Evolutionary conservation across 2,888 invertebrate species (phyloP), one percentile per base, ranked within the genome.

Genomic region (Heterodera filipjevi): DNA sequence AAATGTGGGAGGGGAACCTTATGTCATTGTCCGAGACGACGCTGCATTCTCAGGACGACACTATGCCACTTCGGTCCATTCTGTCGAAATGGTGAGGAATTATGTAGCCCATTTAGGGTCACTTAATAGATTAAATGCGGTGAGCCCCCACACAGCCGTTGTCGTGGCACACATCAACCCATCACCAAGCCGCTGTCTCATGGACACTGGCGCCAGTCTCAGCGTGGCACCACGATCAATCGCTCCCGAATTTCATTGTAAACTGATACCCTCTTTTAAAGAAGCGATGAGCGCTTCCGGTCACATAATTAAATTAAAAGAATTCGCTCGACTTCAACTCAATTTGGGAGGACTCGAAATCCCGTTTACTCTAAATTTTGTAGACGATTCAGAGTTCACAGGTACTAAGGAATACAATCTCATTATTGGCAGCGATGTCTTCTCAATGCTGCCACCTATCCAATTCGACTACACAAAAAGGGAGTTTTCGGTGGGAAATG

Each of bases 161-260:
- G 33, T 71, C 5, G 1, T 33, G 30, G 71, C 71, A 1, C 30
- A 30, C 46, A 71, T 71, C 30, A 71, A 71, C 30, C 3, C 14
- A 3, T 5, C 35, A 0, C 71, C 33, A 0, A 35, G 19, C 1
- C 30, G 35, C 3, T 32, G 33, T 16, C 59, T 76, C 1, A 49
- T 76, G 12, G 76, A 76, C 76, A 66, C 76, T 10, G 76, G 76
- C 0, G 49, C 76, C 1, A 76, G 66, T 53, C 30, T 76, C 39
- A 66, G 33, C 0, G 66, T 76, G 8, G 76, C 76, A 12, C 76
- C 76, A 0, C 33, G 32, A 19, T 59, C 66, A 2, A 10, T 76
- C 10, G 76, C 76, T 2, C 10, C 10, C 1, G 19, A 53, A 3
- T 32, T n/a, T 6, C 39, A 72, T 3, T 33, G 32, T 22, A 8